Evolutionary conservation across 2,888 invertebrate species (phyloP).

Genomic region (Clistopyga incitator): DNA sequence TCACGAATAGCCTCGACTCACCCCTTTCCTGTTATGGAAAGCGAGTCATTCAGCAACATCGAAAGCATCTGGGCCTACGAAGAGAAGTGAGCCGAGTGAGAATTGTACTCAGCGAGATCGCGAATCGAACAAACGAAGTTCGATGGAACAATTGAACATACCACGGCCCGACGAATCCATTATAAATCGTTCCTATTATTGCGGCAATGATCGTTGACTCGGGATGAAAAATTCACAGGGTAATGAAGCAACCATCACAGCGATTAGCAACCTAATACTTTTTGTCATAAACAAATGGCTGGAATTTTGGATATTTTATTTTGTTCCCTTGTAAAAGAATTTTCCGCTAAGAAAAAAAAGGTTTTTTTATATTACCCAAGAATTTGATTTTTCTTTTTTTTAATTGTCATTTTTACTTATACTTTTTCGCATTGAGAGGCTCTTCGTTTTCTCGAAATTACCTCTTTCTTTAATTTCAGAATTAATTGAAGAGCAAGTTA

Average conservation of each 20-base stretch:
- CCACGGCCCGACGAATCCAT: constrained; percentile 9
- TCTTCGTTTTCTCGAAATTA: background rate
- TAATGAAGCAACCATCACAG: background rate
- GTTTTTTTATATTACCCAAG: background rate
- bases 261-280: background rate
- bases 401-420: no score
- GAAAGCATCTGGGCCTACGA: background rate
- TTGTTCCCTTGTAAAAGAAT: background rate
- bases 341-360: no score
- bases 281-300: background rate
- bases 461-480: background rate
- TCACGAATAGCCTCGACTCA: constrained; percentile 23
- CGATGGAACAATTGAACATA: constrained; percentile 35
- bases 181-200: constrained; percentile 26
- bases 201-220: constrained; percentile 9
- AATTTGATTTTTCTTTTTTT: no score
- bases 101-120: background rate
- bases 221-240: background rate
- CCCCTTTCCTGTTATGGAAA: background rate
- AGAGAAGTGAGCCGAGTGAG: background rate
- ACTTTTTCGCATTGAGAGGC: background rate
- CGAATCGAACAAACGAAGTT: constrained; percentile 15
- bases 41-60: background rate
- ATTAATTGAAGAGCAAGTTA: constrained; percentile 7
- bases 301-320: background rate